Evolutionary conservation across 2,113 vertebrate species (phyloP).

Genomic region (Phalacrocorax aristotelis): DNA sequence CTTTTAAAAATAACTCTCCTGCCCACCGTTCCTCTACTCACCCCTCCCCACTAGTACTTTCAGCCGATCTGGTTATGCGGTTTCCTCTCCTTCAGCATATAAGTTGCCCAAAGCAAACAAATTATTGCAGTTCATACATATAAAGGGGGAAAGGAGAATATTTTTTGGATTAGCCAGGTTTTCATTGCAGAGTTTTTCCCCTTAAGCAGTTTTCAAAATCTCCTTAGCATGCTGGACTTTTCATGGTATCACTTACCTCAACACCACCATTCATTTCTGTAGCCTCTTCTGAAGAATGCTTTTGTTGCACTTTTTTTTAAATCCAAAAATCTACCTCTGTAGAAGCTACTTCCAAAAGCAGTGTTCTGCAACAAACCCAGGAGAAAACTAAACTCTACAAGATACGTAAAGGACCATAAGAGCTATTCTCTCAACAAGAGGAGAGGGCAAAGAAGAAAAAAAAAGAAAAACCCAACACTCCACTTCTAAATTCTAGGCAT

Average conservation of each 20-base stretch:
- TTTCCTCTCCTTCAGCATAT: neutral
- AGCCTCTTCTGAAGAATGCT: conserved; percentile 6
- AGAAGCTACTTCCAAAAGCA: conserved; percentile 40
- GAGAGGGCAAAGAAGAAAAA: neutral
- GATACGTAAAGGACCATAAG: neutral
- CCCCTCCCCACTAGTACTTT: neutral
- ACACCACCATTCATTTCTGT: conserved; percentile 36
- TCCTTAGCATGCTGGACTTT: conserved; percentile 28
- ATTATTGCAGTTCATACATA: conserved; percentile 32
- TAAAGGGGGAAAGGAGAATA: conserved; percentile 20
- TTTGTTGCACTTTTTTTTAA: conserved; percentile 1
- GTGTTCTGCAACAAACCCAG: neutral
- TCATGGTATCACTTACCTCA: conserved; percentile 52
- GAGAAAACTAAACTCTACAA: neutral
- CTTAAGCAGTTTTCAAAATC: conserved; percentile 43
- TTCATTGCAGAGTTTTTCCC: conserved; percentile 38
- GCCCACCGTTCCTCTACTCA: neutral
- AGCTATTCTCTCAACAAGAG: neutral
- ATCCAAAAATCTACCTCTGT: conserved; percentile 24
- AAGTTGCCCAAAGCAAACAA: conserved; percentile 28
- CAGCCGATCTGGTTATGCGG: neutral
- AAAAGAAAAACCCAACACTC: neutral
- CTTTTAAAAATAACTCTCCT: neutral
- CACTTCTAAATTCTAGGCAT: neutral
- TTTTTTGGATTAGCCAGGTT: conserved; percentile 52